phyloP scores from a whole-genome alignment of 2,888 invertebrate genomes.

The Cremastinae sp. region DNA sequence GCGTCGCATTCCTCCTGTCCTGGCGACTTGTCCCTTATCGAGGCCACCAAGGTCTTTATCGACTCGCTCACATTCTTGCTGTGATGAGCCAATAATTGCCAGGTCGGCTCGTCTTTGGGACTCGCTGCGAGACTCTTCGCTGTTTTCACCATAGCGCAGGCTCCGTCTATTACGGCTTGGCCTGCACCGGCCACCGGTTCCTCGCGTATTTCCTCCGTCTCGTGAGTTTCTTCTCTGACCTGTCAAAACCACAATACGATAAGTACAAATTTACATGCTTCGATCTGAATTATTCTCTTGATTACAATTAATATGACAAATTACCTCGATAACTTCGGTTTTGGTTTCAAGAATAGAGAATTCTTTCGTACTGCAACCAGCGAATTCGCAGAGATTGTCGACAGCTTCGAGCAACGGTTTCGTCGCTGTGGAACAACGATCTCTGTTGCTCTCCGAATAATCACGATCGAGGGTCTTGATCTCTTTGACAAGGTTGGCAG shows the following conservation, averaged over 20 bases:
- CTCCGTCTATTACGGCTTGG: slow-evolving; percentile 89
- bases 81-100: slow-evolving; percentile 96
- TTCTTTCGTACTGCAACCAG: slow-evolving; percentile 76
- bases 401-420: slow-evolving; percentile 94
- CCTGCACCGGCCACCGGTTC: slow-evolving; percentile 94
- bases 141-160: slow-evolving; percentile 93
- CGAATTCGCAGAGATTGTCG: slow-evolving; percentile 94
- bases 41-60: slow-evolving; percentile 95
- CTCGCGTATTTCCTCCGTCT: slow-evolving; percentile 76
- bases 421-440: slow-evolving; percentile 89
- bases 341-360: slow-evolving; percentile 46
- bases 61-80: slow-evolving; percentile 98
- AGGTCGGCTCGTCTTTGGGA: slow-evolving; percentile 95
- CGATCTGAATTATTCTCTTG: neutral
- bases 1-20: slow-evolving; percentile 96
- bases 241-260: slow-evolving; percentile 3
- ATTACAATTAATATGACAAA: neutral
- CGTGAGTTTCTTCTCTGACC: slow-evolving; percentile 70
- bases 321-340: slow-evolving; percentile 52
- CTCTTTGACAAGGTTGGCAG: slow-evolving; percentile 95
- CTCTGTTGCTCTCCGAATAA: slow-evolving; percentile 89
- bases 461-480: slow-evolving; percentile 94
- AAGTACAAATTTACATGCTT: neutral
- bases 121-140: slow-evolving; percentile 94
- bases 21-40: slow-evolving; percentile 97